Evolutionary conservation across 2,888 invertebrate species (phyloP).

Genomic region (Chrysolina haemoptera): DNA sequence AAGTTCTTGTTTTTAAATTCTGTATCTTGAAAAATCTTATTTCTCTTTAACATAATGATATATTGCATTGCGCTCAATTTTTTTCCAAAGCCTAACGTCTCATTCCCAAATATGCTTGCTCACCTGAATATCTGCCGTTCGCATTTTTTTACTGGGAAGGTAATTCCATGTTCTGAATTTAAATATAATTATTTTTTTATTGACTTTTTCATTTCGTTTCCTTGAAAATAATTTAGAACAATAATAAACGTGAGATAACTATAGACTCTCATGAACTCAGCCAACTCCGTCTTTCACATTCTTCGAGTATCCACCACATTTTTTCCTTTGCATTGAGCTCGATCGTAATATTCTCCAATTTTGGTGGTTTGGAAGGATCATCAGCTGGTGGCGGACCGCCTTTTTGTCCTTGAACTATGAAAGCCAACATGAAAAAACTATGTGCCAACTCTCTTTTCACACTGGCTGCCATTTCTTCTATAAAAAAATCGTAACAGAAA

Average conservation of each 20-base stretch:
- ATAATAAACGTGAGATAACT: background rate
- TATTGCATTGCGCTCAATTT: too few relatives aligned
- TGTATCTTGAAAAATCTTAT: too few relatives aligned
- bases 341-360: background rate
- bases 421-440: slow-evolving; percentile 31
- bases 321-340: slow-evolving; percentile 2
- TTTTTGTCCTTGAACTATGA: background rate
- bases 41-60: too few relatives aligned
- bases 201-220: too few relatives aligned
- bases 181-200: too few relatives aligned
- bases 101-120: too few relatives aligned
- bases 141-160: too few relatives aligned
- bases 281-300: slow-evolving; percentile 23
- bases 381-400: background rate
- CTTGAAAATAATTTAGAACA: background rate
- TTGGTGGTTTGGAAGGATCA: slow-evolving; percentile 14
- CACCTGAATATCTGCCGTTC: too few relatives aligned
- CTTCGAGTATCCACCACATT: slow-evolving; percentile 25
- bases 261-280: background rate
- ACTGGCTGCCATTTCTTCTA: slow-evolving; percentile 27
- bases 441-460: slow-evolving; percentile 30
- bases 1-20: too few relatives aligned
- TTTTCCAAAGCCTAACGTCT: too few relatives aligned
- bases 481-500: slow-evolving; percentile 32
- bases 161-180: too few relatives aligned